These are phyloP conservation scores for Caenorhabditis sp. DNA, from an alignment of 2,888 invertebrate genomes.

Conservation along the genomic window DNA sequence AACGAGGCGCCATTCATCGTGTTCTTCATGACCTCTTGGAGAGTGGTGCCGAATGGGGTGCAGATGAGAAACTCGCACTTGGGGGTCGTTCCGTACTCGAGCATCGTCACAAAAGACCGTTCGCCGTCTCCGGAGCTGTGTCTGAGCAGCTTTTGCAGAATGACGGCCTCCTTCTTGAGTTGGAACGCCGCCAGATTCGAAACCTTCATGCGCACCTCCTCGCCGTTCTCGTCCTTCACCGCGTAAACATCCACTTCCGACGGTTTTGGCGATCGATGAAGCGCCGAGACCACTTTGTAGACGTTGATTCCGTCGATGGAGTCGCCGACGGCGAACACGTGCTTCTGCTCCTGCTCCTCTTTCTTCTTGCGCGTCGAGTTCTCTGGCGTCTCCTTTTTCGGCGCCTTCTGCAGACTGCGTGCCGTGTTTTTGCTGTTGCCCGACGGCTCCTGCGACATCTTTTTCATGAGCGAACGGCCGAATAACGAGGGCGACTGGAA, in stretches of 20 bases:
- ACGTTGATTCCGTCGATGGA: neutral
- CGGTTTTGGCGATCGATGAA: neutral
- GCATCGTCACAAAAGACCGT: neutral
- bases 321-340: neutral
- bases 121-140: neutral
- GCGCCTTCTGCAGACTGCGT: neutral
- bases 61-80: neutral
- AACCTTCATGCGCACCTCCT: neutral
- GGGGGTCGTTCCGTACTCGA: neutral
- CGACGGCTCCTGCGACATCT: neutral
- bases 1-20: neutral
- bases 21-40: neutral
- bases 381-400: neutral
- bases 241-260: neutral
- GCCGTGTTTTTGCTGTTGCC: neutral
- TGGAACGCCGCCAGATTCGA: neutral
- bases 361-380: neutral
- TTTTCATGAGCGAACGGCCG: neutral
- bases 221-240: neutral
- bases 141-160: conserved; percentile 3
- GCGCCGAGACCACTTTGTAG: neutral
- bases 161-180: conserved; percentile 4
- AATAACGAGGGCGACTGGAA: neutral
- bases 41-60: neutral
- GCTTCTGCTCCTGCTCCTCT: neutral